Base-by-base conservation (phyloP, 2,888 invertebrate genomes). In the Drosophila helvetica region DNA sequence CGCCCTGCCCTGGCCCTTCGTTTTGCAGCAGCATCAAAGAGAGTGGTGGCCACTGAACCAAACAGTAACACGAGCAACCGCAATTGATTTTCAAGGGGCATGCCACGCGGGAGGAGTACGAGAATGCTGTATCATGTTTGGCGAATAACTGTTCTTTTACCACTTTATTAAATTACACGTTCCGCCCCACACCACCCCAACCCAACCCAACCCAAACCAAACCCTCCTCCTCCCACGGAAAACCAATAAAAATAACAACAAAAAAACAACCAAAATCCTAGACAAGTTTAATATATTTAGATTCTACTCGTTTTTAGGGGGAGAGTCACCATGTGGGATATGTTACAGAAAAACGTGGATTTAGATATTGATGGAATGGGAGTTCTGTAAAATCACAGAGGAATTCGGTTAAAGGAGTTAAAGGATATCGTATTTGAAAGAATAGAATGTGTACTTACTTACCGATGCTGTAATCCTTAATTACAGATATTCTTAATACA, bases 121-220 rank as follows among this genome's bases (percentile, higher is more conserved):
- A 33, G 55, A 30, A 3, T 48, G 67, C 66, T 38, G 43, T 68
- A 68, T 66, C 66, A 66, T 68, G 66, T 66, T 66, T 55, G 66
- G 55, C 66, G 48, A 66, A 66, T 69, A 69, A 51, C 69, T 67
- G 56, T 64, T 54, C 73, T 60, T 79, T 80, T 79, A 73, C 45
- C 86, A 82, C 82, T 82, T 82, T 75, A 86, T 80, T 82, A 73
- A 85, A 70, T 79, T 60, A 79, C 66, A 45, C 38, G 51, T 45
- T 51, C 17, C 15, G n/a, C 38, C 15, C 30, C 15, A 0, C 5
- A 12, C 0, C 10, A n/a, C n/a, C n/a, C n/a, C n/a, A n/a, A n/a
- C 30, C 27, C 27, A 27, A 6, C 27, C 27, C 27, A 9, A 1
- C 27, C 27, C 8, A 8, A 27, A 27, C 27, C 33, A 10, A 33